Evolutionary conservation across 1,140 invertebrate genomes (phyloP).

Genomic region (Drosophila biarmipes): DNA sequence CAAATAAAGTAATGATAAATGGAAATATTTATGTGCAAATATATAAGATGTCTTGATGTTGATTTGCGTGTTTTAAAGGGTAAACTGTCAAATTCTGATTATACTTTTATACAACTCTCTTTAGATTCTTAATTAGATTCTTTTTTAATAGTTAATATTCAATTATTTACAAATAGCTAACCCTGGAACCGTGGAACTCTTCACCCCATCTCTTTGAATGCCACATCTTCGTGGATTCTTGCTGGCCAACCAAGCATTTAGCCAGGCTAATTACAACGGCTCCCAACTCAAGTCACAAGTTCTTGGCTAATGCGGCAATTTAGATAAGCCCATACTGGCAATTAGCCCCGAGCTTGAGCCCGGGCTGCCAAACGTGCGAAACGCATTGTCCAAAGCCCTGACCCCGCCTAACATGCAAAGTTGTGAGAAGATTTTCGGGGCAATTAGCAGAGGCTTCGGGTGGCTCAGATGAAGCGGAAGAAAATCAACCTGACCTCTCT

Average conservation of each 20-base stretch:
- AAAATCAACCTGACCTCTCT: constrained; percentile 26
- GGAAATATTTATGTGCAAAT: background rate
- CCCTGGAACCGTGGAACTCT: constrained; percentile 5
- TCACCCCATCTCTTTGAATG: constrained; percentile 27
- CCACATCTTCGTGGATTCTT: constrained; percentile 31
- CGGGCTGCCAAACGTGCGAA: constrained; percentile 55
- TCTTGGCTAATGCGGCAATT: constrained; percentile 79
- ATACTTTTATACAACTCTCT: too few relatives aligned
- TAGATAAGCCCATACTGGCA: constrained; percentile 75
- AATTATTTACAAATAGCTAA: constrained; percentile 34
- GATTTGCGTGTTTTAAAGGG: too few relatives aligned
- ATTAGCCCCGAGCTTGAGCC: constrained; percentile 50
- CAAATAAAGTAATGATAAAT: background rate
- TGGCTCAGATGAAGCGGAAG: constrained; percentile 40
- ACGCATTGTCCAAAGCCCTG: constrained; percentile 77
- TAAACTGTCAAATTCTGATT: too few relatives aligned
- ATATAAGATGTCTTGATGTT: too few relatives aligned
- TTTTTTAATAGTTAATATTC: constrained; percentile 6
- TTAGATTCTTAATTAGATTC: too few relatives aligned
- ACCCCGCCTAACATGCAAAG: constrained; percentile 71
- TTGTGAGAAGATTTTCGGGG: constrained; percentile 56
- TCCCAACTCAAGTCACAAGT: constrained; percentile 57
- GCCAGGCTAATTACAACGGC: constrained; percentile 70
- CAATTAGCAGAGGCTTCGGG: constrained; percentile 21
- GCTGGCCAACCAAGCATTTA: constrained; percentile 71